phyloP scores from a whole-genome alignment of 2,797 vertebrate genomes.

The Xyrichtys novacula region DNA sequence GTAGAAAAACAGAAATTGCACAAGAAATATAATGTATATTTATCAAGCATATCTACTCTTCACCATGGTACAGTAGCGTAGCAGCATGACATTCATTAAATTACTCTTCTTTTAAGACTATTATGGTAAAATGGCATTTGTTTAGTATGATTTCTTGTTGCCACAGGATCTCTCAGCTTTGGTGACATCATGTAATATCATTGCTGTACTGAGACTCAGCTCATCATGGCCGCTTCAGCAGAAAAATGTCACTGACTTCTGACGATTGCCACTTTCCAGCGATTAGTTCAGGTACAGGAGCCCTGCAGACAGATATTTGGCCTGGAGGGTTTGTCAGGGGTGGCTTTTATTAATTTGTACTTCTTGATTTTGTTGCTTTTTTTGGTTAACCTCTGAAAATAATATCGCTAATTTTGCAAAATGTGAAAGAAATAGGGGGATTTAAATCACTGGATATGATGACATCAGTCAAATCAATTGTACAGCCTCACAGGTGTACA shows the following conservation, averaged over 20 bases:
- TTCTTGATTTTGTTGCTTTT: slow-evolving; percentile 48
- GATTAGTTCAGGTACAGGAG: slow-evolving; percentile 52
- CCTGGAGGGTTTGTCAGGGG: slow-evolving; percentile 37
- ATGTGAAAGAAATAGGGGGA: neutral
- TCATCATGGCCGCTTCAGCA: too few relatives aligned
- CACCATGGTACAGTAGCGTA: too few relatives aligned
- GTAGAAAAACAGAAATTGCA: too few relatives aligned
- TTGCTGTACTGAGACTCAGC: too few relatives aligned
- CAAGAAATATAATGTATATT: too few relatives aligned
- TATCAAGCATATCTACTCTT: too few relatives aligned
- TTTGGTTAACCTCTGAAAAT: slow-evolving; percentile 25
- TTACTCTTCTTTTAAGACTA: too few relatives aligned
- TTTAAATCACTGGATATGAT: slow-evolving; percentile 4
- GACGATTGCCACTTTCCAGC: slow-evolving; percentile 25
- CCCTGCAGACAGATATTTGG: slow-evolving; percentile 32
- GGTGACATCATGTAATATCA: slow-evolving; percentile 34
- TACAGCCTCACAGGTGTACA: neutral
- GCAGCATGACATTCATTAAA: too few relatives aligned
- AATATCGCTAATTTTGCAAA: neutral
- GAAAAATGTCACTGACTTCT: slow-evolving; percentile 9
- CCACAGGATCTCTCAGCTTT: slow-evolving; percentile 17
- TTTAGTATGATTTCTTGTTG: slow-evolving; percentile 24
- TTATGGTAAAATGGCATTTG: slow-evolving; percentile 11
- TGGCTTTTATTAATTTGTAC: slow-evolving; percentile 42
- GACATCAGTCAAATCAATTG: neutral